Conservation (phyloP, 30 jellyfish, hydroid and myxozoan genomes). For the Calvadosia cruxmelitensis region DNA sequence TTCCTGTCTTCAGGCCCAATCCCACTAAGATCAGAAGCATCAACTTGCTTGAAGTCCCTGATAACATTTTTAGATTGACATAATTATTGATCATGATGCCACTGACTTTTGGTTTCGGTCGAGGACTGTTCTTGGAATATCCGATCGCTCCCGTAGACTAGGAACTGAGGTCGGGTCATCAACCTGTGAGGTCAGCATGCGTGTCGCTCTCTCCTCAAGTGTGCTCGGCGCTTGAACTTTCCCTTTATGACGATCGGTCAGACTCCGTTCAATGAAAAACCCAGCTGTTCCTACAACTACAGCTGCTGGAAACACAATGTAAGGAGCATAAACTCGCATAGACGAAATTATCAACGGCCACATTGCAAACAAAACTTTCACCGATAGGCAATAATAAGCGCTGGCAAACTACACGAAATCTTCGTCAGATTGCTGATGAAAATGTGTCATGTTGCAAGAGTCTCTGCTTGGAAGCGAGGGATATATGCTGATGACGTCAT, state of each 20-base stretch:
- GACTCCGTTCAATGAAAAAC: constrained; percentile 35
- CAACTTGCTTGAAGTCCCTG: too few relatives aligned
- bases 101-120: constrained; percentile 68
- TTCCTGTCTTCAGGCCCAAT: too few relatives aligned
- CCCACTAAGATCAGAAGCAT: too few relatives aligned
- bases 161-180: constrained; percentile 32
- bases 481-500: too few relatives aligned
- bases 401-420: too few relatives aligned
- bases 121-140: constrained; percentile 64
- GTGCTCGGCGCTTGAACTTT: constrained; percentile 79
- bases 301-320: constrained; percentile 86
- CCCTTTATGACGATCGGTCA: constrained; percentile 60
- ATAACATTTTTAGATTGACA: too few relatives aligned
- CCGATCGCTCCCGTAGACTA: constrained; percentile 37
- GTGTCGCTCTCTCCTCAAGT: constrained; percentile 52
- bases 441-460: too few relatives aligned
- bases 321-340: constrained; percentile 70
- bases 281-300: constrained; percentile 84
- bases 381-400: too few relatives aligned
- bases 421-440: too few relatives aligned
- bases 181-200: constrained; percentile 24
- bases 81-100: constrained; percentile 4
- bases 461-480: too few relatives aligned
- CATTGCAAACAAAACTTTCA: too few relatives aligned
- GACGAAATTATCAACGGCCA: constrained; percentile 67